Evolutionary conservation across 2,113 vertebrate species (phyloP).

Genomic region (Hippoglossus stenolepis): DNA sequence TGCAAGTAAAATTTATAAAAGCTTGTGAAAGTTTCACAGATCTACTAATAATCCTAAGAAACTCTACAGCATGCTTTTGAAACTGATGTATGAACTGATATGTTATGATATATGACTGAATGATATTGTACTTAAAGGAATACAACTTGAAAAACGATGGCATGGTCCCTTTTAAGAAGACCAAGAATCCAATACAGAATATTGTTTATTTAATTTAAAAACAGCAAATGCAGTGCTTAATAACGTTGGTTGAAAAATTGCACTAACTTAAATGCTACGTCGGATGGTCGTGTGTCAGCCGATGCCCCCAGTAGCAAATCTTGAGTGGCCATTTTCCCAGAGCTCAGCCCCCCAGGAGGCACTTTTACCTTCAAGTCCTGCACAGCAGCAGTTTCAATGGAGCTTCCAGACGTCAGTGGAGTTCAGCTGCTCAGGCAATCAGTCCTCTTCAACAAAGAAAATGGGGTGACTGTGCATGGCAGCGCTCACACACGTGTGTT

Average conservation of each 20-base stretch:
- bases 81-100: neutral
- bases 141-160: neutral
- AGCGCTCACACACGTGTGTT: conserved; percentile 43
- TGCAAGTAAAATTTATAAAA: neutral
- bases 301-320: conserved; percentile 70
- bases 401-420: conserved; percentile 71
- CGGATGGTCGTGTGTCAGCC: conserved; percentile 50
- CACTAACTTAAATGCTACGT: neutral
- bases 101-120: no score
- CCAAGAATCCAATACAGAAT: neutral
- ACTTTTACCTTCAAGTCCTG: conserved; percentile 44
- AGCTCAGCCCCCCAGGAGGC: conserved; percentile 50
- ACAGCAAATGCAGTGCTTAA: neutral
- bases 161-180: neutral
- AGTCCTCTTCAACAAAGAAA: conserved; percentile 35
- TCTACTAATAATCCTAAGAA: neutral
- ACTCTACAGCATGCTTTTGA: neutral
- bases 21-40: neutral
- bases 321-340: conserved; percentile 59
- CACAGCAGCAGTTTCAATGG: conserved; percentile 66
- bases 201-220: neutral
- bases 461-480: conserved; percentile 20
- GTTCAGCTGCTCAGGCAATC: conserved; percentile 82
- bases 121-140: neutral
- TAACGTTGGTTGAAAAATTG: neutral